Percentiles rank a stretch among this genome's conserved stretches.
These are phyloP conservation scores for Acanthisitta chloris DNA, from an alignment of 2,113 vertebrate genomes.

Conservation along the genomic window DNA sequence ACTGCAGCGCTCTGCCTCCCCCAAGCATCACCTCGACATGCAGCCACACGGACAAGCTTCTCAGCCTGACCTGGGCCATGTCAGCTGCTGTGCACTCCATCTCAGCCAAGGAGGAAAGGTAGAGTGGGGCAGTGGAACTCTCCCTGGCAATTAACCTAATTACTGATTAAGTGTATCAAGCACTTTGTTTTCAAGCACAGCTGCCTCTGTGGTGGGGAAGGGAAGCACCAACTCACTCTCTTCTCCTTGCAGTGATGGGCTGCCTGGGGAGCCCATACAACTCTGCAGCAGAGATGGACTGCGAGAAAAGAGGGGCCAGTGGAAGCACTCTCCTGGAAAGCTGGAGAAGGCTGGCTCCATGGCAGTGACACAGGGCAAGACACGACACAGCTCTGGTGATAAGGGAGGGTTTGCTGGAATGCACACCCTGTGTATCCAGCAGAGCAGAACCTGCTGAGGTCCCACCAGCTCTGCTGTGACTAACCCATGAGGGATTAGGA, in stretches of 20 bases:
- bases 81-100: rapidly evolving
- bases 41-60: neutral
- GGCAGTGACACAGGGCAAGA: rapidly evolving
- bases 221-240: neutral
- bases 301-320: neutral
- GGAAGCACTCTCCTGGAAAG: rapidly evolving
- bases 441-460: neutral
- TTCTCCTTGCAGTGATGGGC: neutral
- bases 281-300: rapidly evolving
- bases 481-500: neutral
- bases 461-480: neutral
- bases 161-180: neutral
- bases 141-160: neutral
- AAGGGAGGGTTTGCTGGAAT: neutral
- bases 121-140: neutral
- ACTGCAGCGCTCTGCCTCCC: neutral
- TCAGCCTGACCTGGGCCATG: rapidly evolving
- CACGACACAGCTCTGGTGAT: rapidly evolving
- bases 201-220: neutral
- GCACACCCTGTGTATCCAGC: rapidly evolving
- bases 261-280: rapidly evolving
- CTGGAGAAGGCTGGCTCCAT: neutral
- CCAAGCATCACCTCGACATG: rapidly evolving
- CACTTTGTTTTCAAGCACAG: neutral
- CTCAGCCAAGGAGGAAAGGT: neutral